Conservation (phyloP, 1,140 invertebrate species). For the Adoxophyes honmai region DNA sequence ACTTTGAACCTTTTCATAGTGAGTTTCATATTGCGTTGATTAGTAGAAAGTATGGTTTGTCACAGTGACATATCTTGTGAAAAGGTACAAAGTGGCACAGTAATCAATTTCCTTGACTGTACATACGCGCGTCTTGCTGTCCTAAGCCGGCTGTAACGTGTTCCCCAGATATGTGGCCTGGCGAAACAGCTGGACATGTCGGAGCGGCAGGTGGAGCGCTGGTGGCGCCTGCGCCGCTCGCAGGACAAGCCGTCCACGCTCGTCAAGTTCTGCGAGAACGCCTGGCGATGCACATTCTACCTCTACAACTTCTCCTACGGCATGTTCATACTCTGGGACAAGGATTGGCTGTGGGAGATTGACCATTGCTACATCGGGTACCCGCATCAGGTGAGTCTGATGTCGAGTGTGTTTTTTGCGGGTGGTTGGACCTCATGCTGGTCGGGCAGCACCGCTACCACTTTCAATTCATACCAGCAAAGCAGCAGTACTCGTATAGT, state of each 20-base stretch:
- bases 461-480: too few species aligned
- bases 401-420: not conserved
- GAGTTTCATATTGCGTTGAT: too few species aligned
- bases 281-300: constrained; percentile 95
- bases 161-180: constrained; percentile 82
- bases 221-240: constrained; percentile 88
- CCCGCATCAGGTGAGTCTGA: constrained; percentile 78
- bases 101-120: too few species aligned
- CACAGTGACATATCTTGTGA: too few species aligned
- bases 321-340: constrained; percentile 91
- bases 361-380: constrained; percentile 93
- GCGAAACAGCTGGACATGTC: constrained; percentile 92
- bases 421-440: too few species aligned
- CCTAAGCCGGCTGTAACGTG: too few species aligned
- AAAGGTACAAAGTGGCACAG: too few species aligned
- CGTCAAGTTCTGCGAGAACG: constrained; percentile 94
- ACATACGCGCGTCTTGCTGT: too few species aligned
- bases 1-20: too few species aligned
- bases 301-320: constrained; percentile 90
- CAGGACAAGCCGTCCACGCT: constrained; percentile 93
- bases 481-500: too few species aligned
- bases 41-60: too few species aligned
- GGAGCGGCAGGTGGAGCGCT: constrained; percentile 93
- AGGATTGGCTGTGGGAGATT: constrained; percentile 96
- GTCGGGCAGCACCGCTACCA: too few species aligned